phyloP scores from a whole-genome alignment of 2,888 invertebrate genomes.

The Chrysodeixis includens region DNA sequence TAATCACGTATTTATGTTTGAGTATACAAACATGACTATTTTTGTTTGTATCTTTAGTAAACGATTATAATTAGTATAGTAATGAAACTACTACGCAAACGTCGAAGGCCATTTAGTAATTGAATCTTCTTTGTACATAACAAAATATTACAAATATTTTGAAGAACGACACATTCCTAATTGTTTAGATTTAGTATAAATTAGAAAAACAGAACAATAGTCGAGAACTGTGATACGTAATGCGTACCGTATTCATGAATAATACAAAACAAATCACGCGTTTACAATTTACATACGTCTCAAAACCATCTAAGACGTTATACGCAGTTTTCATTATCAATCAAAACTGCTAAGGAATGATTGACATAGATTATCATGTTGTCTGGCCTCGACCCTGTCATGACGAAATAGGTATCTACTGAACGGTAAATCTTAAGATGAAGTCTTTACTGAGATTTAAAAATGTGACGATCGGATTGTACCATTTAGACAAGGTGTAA shows the following conservation, averaged over 20 bases:
- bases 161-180: background rate
- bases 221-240: background rate
- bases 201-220: background rate
- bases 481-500: background rate
- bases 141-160: background rate
- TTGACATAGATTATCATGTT: slow-evolving; percentile 35
- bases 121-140: background rate
- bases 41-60: slow-evolving; percentile 12
- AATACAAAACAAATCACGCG: background rate
- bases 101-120: background rate
- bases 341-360: slow-evolving; percentile 21
- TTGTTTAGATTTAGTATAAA: background rate
- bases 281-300: slow-evolving; percentile 5
- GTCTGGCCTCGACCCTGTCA: slow-evolving; percentile 30
- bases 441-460: background rate
- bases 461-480: background rate
- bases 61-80: slow-evolving; percentile 18
- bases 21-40: slow-evolving; percentile 14
- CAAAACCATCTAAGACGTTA: slow-evolving; percentile 19
- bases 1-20: slow-evolving; percentile 41
- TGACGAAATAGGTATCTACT: slow-evolving; percentile 17
- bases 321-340: slow-evolving; percentile 25
- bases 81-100: background rate
- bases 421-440: background rate
- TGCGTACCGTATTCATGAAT: background rate